phyloP scores from a whole-genome alignment of 2,797 vertebrate genomes.

The Paedocypris micromegethes region DNA sequence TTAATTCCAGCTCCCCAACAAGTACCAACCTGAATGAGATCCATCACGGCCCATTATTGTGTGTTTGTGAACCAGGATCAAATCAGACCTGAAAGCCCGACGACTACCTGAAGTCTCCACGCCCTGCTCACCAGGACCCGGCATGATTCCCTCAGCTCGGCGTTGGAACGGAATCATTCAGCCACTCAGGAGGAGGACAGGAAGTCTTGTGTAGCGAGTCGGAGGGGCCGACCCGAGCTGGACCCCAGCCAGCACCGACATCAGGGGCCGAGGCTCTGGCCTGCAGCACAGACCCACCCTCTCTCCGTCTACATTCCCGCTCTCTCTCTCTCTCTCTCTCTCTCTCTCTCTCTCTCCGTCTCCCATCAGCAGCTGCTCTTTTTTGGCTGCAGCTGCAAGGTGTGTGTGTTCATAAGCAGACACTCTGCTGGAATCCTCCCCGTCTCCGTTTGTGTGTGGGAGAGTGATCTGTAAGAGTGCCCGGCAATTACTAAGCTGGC shows the following conservation, averaged over 20 bases:
- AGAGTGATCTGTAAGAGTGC: slow-evolving; percentile 86
- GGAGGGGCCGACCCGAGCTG: slow-evolving; percentile 26
- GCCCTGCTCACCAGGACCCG: background rate
- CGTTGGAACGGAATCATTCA: slow-evolving; percentile 33
- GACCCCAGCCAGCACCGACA: slow-evolving; percentile 30
- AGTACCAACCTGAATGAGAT: slow-evolving; percentile 33
- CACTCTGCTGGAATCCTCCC: slow-evolving; percentile 41
- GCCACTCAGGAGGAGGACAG: slow-evolving; percentile 16
- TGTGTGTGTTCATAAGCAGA: slow-evolving; percentile 41
- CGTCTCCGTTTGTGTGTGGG: slow-evolving; percentile 83
- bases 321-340: slow-evolving; percentile 1
- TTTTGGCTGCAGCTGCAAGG: slow-evolving; percentile 85
- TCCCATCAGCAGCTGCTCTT: slow-evolving; percentile 87
- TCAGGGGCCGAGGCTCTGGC: slow-evolving; percentile 26
- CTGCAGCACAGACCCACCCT: slow-evolving; percentile 25
- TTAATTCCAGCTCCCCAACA: slow-evolving; percentile 32
- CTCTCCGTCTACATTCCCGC: slow-evolving; percentile 32
- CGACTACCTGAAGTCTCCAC: background rate
- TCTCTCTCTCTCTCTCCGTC: slow-evolving; percentile 52
- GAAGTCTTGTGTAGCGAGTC: slow-evolving; percentile 27
- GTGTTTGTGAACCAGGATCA: background rate
- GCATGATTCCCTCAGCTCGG: slow-evolving; percentile 15
- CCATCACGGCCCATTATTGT: slow-evolving; percentile 12
- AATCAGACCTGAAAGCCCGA: slow-evolving; percentile 3
- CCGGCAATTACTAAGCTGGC: slow-evolving; percentile 99